Evolutionary conservation across 2,113 vertebrate genomes (phyloP).

Genomic region (Setophaga petechia): DNA sequence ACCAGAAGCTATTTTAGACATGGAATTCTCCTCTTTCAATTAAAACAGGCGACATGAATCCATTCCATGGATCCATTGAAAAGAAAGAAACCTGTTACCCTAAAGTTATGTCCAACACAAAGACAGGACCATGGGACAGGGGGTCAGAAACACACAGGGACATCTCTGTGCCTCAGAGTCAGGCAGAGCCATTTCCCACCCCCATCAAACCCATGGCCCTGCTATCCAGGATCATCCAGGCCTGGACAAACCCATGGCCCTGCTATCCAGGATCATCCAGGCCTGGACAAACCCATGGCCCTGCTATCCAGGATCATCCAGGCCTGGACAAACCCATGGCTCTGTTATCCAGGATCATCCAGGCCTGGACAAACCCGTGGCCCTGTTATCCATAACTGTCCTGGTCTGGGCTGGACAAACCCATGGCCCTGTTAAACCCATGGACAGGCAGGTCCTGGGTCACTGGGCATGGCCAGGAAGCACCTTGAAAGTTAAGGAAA

Average conservation of each 20-base stretch:
- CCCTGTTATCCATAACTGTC: not conserved
- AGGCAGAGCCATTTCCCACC: not conserved
- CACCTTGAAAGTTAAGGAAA: not conserved
- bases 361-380: not conserved
- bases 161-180: not conserved
- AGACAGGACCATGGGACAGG: not conserved
- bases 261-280: no score
- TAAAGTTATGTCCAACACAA: not conserved
- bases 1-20: not conserved
- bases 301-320: no score
- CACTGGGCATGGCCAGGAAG: fast-evolving
- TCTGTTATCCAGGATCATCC: no score
- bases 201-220: not conserved
- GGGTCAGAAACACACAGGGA: not conserved
- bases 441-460: not conserved
- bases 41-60: not conserved
- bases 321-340: no score
- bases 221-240: not conserved
- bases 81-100: not conserved
- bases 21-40: not conserved
- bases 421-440: fast-evolving
- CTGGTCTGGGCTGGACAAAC: not conserved
- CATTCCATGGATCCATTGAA: not conserved
- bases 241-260: not conserved
- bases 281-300: not conserved